phyloP scores from a whole-genome alignment of 2,797 vertebrate genomes.

The Fundulus diaphanus region DNA sequence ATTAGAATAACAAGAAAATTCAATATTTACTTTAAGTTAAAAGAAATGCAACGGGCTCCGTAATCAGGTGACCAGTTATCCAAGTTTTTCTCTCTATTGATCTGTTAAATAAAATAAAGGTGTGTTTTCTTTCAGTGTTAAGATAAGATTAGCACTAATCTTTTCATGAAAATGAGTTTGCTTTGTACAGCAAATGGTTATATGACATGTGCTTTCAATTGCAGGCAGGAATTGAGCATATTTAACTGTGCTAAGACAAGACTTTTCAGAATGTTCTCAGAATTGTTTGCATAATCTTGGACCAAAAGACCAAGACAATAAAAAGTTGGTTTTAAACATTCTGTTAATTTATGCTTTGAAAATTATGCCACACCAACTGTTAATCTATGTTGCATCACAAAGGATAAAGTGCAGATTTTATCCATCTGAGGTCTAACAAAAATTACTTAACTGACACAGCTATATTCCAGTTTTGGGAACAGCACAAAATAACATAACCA shows the following conservation, averaged over 20 bases:
- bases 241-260: background rate
- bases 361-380: constrained; percentile 26
- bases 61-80: background rate
- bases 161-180: constrained; percentile 13
- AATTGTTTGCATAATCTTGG: constrained; percentile 9
- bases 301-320: constrained; percentile 20
- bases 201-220: constrained; percentile 5
- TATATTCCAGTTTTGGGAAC: constrained; percentile 21
- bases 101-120: constrained; percentile 1
- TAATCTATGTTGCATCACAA: constrained; percentile 28
- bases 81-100: background rate
- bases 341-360: constrained; percentile 24
- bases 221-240: constrained; percentile 10
- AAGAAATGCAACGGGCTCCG: background rate
- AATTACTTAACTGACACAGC: constrained; percentile 18
- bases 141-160: background rate
- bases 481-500: constrained; percentile 28
- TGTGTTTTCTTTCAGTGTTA: constrained; percentile 2
- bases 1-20: background rate
- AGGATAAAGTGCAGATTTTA: constrained; percentile 13
- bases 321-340: constrained; percentile 13
- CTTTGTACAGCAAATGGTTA: background rate
- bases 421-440: constrained; percentile 11
- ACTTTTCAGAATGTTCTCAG: constrained; percentile 8
- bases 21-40: background rate